Percentiles rank a stretch among this genome's conserved stretches.
Evolutionary conservation across 2,888 invertebrate genomes (phyloP).

Genomic region (Cheilosia variabilis): DNA sequence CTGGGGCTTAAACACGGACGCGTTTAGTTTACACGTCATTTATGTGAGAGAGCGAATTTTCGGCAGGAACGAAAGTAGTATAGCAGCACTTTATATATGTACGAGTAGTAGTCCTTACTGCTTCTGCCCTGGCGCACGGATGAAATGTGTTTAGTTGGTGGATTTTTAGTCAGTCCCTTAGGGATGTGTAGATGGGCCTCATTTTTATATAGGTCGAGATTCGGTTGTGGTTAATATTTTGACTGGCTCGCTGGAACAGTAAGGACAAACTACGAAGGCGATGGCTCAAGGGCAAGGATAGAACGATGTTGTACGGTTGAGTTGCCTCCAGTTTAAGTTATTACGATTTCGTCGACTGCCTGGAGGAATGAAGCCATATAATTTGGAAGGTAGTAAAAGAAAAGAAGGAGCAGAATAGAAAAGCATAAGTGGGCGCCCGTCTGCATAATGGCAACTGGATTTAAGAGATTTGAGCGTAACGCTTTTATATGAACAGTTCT

Average conservation of each 20-base stretch:
- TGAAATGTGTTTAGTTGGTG: constrained; percentile 5
- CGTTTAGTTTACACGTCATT: constrained; percentile 67
- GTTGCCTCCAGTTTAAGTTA: constrained; percentile 49
- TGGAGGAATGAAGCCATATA: constrained; percentile 50
- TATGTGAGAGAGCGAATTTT: constrained; percentile 25
- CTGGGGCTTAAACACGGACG: constrained; percentile 52
- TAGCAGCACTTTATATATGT: not conserved
- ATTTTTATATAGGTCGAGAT: constrained; percentile 18
- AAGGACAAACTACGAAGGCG: constrained; percentile 12
- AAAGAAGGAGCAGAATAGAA: not conserved
- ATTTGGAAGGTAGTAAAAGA: constrained; percentile 41
- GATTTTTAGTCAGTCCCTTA: constrained; percentile 15
- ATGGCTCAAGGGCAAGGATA: constrained; percentile 17
- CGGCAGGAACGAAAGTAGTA: constrained; percentile 13
- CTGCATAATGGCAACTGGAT: not conserved
- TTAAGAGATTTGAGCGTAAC: not conserved
- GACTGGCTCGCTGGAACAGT: not conserved
- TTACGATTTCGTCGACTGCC: constrained; percentile 31
- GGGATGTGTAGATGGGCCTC: constrained; percentile 18
- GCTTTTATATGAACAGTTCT: not conserved
- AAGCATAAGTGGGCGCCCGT: constrained; percentile 36
- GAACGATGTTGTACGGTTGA: constrained; percentile 43
- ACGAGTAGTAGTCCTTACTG: not conserved
- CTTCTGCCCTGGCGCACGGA: not conserved
- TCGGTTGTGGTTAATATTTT: constrained; percentile 41